phyloP scores from a whole-genome alignment of 2,888 invertebrate species.

The Drosophila paramelanica region DNA sequence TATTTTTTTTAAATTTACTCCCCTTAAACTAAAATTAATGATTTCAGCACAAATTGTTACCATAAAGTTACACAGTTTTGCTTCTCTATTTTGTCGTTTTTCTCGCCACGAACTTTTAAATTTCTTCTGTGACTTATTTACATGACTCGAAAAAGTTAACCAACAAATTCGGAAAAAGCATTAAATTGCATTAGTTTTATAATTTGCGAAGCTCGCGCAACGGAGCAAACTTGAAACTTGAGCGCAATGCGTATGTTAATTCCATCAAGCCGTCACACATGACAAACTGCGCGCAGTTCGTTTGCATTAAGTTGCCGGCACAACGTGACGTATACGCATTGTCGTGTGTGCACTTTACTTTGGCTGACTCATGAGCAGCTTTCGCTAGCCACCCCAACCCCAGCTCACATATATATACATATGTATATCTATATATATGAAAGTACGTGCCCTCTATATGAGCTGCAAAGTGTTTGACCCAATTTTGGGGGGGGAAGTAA shows the following conservation, averaged over 20 bases:
- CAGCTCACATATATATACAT: neutral
- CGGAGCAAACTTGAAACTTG: conserved; percentile 21
- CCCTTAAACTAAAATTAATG: too few relatives aligned
- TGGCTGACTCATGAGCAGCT: conserved; percentile 55
- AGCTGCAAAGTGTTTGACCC: conserved; percentile 66
- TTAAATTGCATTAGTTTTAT: conserved; percentile 59
- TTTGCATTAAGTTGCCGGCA: conserved; percentile 64
- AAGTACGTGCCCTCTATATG: conserved; percentile 56
- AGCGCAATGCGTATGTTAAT: conserved; percentile 58
- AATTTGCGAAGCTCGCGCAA: conserved; percentile 43
- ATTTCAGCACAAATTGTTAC: neutral
- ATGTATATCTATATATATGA: conserved; percentile 9
- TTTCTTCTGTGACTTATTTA: conserved; percentile 18
- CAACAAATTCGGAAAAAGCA: conserved; percentile 39
- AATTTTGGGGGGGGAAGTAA: conserved; percentile 38
- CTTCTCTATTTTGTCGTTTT: neutral
- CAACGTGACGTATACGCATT: conserved; percentile 78
- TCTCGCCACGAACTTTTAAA: neutral
- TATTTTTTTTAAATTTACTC: too few relatives aligned
- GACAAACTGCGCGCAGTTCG: conserved; percentile 52
- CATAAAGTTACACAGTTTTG: neutral
- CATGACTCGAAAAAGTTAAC: conserved; percentile 27
- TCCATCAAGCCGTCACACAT: conserved; percentile 57
- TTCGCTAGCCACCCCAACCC: conserved; percentile 21
- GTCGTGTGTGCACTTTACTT: conserved; percentile 66